Evolutionary conservation across 2,113 vertebrate genomes (phyloP), one percentile per base, ranked within the genome.

Genomic region (Montifringilla adamsi): DNA sequence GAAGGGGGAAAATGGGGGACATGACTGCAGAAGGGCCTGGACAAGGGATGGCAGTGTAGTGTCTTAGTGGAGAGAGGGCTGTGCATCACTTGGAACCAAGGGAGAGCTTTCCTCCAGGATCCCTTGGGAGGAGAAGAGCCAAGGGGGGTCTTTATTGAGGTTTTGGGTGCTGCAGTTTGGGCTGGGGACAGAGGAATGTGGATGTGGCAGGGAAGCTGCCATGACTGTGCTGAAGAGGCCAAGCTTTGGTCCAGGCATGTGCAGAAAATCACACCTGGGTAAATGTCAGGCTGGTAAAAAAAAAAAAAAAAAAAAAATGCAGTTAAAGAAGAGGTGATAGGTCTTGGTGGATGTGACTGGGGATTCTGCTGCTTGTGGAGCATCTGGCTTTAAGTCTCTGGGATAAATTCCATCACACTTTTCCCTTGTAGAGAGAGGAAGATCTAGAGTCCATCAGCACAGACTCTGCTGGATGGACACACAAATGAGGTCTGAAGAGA

Each of bases 201-300:
- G 27, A 30, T 44, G 33, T 56, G 23, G 24, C 35, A 56, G 30
- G 37, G 21, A 76, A 74, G 16, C 8, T 84, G 41, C 46, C 0
- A 0, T 19, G 76, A 16, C 31, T 9, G 1, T 21, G 37, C 12
- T 1, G 0, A 52, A 58, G n/a, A 52, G 8, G n/a, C 21, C 31
- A 37, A 67, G n/a, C 22, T 70, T 87, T 70, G n/a, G 31, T 37
- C 39, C 76, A 58, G 66, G 21, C 24, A 33, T 4, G 11, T 33
- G 7, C 27, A 44, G 47, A 58, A 90, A 78, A n/a, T 16, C 37
- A 15, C 1, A 1, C 13, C 22, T 60, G 41, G 7, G 22, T 60
- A 81, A 60, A 39, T 23, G 14, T 27, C 53, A 52, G 28, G 9
- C 30, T 77, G 20, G 10, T 33, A 46, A 41, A 35, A 43, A 46